Conservation (phyloP, 1,140 invertebrate genomes). For the Zaprionus vittiger region DNA sequence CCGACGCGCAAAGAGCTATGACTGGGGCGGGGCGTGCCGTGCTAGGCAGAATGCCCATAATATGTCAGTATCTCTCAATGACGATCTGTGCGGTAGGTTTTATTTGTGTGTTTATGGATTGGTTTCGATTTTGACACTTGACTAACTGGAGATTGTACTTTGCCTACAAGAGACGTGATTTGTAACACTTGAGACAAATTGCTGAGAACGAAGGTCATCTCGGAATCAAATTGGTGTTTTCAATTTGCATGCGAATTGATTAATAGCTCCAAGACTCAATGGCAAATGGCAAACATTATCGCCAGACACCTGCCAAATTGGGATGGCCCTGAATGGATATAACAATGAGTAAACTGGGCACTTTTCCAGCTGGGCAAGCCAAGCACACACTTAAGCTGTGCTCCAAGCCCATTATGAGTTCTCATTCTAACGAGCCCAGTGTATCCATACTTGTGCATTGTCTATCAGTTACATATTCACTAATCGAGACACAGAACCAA, state of each 20-base stretch:
- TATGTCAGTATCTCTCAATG: slow-evolving; percentile 23
- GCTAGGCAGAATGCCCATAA: slow-evolving; percentile 41
- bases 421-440: slow-evolving; percentile 40
- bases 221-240: slow-evolving; percentile 50
- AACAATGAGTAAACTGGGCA: slow-evolving; percentile 13
- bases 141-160: not conserved
- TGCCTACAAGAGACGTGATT: slow-evolving; percentile 15
- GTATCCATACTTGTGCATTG: slow-evolving; percentile 8
- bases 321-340: slow-evolving; percentile 32
- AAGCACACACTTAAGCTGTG: slow-evolving; percentile 9
- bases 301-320: slow-evolving; percentile 48
- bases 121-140: not conserved
- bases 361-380: not conserved
- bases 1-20: slow-evolving; percentile 1
- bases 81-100: slow-evolving; percentile 15
- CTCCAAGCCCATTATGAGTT: not conserved
- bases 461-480: slow-evolving; percentile 32
- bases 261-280: slow-evolving; percentile 44
- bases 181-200: slow-evolving; percentile 42
- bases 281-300: slow-evolving; percentile 23
- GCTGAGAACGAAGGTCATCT: slow-evolving; percentile 50
- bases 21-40: slow-evolving; percentile 37
- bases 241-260: slow-evolving; percentile 64
- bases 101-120: not conserved
- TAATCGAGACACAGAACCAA: slow-evolving; percentile 32